phyloP scores from a whole-genome alignment of 2,888 invertebrate genomes.

The Sympetrum striolatum region DNA sequence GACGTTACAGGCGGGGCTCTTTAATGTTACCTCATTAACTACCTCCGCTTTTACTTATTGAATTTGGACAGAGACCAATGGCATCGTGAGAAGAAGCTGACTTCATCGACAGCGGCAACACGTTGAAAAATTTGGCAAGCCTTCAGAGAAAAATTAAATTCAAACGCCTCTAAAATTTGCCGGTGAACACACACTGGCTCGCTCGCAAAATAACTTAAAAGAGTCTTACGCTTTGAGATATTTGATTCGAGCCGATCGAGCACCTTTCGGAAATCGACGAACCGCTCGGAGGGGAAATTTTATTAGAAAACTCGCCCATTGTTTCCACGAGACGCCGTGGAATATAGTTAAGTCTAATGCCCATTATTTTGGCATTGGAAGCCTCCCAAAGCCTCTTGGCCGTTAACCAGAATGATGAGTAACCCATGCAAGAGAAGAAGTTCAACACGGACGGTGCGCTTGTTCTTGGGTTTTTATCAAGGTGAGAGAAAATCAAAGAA shows the following conservation, averaged over 20 bases:
- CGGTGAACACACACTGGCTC: neutral
- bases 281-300: too few relatives aligned
- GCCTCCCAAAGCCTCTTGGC: constrained; percentile 16
- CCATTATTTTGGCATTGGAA: constrained; percentile 9
- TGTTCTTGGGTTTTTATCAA: neutral
- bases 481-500: neutral
- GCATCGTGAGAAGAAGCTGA: constrained; percentile 28
- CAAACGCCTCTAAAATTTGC: neutral
- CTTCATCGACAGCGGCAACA: constrained; percentile 16
- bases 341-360: neutral
- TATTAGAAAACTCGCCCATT: neutral
- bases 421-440: neutral
- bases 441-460: neutral
- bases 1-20: neutral
- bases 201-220: neutral
- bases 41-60: constrained; percentile 16
- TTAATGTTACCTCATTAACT: neutral
- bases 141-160: neutral
- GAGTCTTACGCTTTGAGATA: too few relatives aligned
- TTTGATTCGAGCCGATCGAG: too few relatives aligned
- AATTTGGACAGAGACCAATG: constrained; percentile 16
- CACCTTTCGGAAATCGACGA: too few relatives aligned
- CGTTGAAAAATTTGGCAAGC: constrained; percentile 6
- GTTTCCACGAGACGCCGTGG: neutral
- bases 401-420: constrained; percentile 5